Evolutionary conservation across 2,797 vertebrate genomes (phyloP).

Genomic region (Bradypodion pumilum): DNA sequence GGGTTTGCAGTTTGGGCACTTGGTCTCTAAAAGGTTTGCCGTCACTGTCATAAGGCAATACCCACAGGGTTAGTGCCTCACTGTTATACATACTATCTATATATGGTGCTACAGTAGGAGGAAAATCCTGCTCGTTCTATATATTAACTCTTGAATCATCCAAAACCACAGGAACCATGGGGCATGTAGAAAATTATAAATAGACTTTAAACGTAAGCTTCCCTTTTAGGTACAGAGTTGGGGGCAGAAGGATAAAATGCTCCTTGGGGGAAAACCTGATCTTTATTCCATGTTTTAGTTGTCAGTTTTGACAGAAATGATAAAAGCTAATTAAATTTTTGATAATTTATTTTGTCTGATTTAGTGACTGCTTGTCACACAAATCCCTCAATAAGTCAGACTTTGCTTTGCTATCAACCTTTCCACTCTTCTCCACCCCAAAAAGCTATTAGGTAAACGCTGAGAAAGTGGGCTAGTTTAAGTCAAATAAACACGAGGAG

Average conservation of each 20-base stretch:
- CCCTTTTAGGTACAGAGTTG: slow-evolving; percentile 45
- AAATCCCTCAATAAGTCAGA: slow-evolving; percentile 62
- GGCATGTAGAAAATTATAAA: slow-evolving; percentile 71
- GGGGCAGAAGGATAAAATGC: slow-evolving; percentile 51
- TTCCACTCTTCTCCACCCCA: slow-evolving; percentile 56
- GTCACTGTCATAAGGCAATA: background rate
- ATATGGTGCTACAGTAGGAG: slow-evolving; percentile 1
- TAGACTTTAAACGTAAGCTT: slow-evolving; percentile 58
- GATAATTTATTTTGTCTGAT: slow-evolving; percentile 82
- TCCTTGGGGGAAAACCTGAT: slow-evolving; percentile 69
- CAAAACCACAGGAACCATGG: slow-evolving; percentile 65
- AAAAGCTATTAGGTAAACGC: slow-evolving; percentile 63
- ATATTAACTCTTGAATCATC: slow-evolving; percentile 60
- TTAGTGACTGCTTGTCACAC: slow-evolving; percentile 70
- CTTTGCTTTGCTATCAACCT: slow-evolving; percentile 64
- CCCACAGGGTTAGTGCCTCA: background rate
- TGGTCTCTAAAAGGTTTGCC: no score
- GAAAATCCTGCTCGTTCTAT: slow-evolving; percentile 53
- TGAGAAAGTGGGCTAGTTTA: slow-evolving; percentile 67
- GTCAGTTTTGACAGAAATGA: slow-evolving; percentile 78
- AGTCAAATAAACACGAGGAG: slow-evolving; percentile 77
- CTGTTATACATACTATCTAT: background rate
- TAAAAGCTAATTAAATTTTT: slow-evolving; percentile 79
- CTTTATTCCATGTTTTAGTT: slow-evolving; percentile 72
- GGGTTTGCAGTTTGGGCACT: no score